Evolutionary conservation across 2,113 vertebrate species (phyloP), one percentile per base, ranked within the genome.

Genomic region (Himantopus leucocephalus): DNA sequence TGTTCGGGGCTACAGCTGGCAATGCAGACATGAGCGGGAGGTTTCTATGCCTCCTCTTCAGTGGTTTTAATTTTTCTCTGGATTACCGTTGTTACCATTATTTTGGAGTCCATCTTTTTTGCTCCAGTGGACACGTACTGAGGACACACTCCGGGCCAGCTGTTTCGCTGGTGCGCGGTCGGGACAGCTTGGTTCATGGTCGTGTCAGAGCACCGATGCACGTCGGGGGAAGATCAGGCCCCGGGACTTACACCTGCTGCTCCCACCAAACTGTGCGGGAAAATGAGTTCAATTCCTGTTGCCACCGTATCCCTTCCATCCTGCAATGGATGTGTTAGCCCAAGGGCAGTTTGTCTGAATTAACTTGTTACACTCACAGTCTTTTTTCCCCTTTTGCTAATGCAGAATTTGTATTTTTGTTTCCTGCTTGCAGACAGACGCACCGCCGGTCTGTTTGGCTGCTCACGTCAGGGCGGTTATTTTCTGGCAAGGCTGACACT

Each of bases 391-490:
- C 21, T 52, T 87, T 78, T 47, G 11, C 76, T 70, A 7, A 5
- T 3, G 18, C 6, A 86, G 41, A 43, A 32, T 37, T 30, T 48
- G 3, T 5, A 16, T 70, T 34, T 35, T 48, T 47, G 15, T 23
- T 83, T 68, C 59, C 56, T 8, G 2, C n/a, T 78, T 34, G 82
- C 82, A 64, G 66, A 56, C 30, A 6, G 53, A 27, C n/a, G 18
- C 32, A 21, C 6, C 6, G 10, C 27, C 1, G 2, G 19, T 8
- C 13, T 12, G 7, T 27, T 43, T 15, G 75, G 27, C 75, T 80
- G 68, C 75, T 73, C 30, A 2, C 24, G 3, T 21, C 19, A 23
- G 39, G 30, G 10, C 0, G 0, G 45, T 37, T 32, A 2, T 59
- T 67, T 91, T 15, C 50, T 66, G 64, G 41, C 45, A 67, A 56